These are phyloP conservation scores for Heteractis magnifica DNA, from an alignment of 92 coral and sea anemone genomes.

Conservation along the genomic window DNA sequence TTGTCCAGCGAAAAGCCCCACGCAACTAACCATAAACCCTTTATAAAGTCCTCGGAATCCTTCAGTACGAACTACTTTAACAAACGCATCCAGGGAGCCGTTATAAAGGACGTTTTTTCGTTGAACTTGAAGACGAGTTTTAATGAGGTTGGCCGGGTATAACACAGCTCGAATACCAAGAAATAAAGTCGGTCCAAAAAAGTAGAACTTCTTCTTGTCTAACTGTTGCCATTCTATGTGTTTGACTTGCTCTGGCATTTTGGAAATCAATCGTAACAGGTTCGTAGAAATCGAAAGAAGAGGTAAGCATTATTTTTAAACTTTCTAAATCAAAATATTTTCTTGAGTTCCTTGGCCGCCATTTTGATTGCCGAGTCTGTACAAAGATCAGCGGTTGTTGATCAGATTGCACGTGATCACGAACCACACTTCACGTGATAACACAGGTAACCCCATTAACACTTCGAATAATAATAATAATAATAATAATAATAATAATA, in stretches of 20 bases:
- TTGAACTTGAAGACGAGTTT: slow-evolving; percentile 93
- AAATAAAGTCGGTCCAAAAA: slow-evolving; percentile 91
- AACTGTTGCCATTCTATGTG: slow-evolving; percentile 97
- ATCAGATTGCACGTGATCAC: neutral
- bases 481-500: too few species aligned
- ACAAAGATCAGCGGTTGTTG: slow-evolving; percentile 2
- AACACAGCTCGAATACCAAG: slow-evolving; percentile 82
- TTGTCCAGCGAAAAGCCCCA: slow-evolving; percentile 89
- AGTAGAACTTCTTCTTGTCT: slow-evolving; percentile 89
- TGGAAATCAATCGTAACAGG: neutral
- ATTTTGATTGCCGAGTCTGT: neutral
- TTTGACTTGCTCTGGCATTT: slow-evolving; percentile 88
- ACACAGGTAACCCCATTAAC: neutral
- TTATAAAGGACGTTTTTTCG: slow-evolving; percentile 84
- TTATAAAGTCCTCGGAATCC: slow-evolving; percentile 96
- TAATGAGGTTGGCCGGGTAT: slow-evolving; percentile 91
- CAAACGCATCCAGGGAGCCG: slow-evolving; percentile 91
- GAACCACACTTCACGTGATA: neutral
- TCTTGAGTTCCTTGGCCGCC: neutral
- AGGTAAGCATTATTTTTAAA: neutral
- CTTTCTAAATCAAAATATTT: slow-evolving; percentile 10
- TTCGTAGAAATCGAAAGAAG: neutral
- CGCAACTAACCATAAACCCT: slow-evolving; percentile 84
- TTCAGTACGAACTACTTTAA: slow-evolving; percentile 71
- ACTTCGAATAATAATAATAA: too few species aligned